These are phyloP conservation scores for Silurus meridionalis DNA, from an alignment of 2,113 vertebrate genomes.

Conservation along the genomic window DNA sequence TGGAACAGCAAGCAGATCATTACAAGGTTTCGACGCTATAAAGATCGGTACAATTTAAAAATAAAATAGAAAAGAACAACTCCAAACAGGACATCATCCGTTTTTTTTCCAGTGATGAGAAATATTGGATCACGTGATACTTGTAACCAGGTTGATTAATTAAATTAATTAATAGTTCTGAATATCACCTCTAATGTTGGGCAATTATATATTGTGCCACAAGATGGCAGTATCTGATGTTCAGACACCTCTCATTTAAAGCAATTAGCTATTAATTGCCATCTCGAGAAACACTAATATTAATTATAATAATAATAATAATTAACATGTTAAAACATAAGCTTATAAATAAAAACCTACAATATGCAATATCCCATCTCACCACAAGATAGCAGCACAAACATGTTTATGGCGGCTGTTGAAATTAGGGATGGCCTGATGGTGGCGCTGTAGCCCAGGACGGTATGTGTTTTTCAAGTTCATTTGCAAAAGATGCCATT, in stretches of 20 bases:
- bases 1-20: neutral
- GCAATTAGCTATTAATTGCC: too few species aligned
- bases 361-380: neutral
- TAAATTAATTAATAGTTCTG: neutral
- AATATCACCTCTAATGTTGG: neutral
- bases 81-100: neutral
- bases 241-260: too few species aligned
- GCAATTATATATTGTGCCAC: neutral
- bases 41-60: too few species aligned
- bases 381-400: neutral
- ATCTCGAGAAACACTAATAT: too few species aligned
- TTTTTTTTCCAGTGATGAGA: neutral
- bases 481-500: too few species aligned
- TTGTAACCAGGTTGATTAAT: neutral
- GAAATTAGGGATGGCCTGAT: neutral
- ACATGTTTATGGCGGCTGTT: too few species aligned
- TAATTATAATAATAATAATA: too few species aligned
- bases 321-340: too few species aligned
- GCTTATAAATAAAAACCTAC: neutral
- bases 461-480: too few species aligned
- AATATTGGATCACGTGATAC: neutral
- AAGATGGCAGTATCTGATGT: neutral
- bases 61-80: neutral
- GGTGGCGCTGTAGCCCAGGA: neutral
- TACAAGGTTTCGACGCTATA: too few species aligned